Evolutionary conservation across 2,797 vertebrate species (phyloP).

Genomic region (Neopelma chrysocephalum): DNA sequence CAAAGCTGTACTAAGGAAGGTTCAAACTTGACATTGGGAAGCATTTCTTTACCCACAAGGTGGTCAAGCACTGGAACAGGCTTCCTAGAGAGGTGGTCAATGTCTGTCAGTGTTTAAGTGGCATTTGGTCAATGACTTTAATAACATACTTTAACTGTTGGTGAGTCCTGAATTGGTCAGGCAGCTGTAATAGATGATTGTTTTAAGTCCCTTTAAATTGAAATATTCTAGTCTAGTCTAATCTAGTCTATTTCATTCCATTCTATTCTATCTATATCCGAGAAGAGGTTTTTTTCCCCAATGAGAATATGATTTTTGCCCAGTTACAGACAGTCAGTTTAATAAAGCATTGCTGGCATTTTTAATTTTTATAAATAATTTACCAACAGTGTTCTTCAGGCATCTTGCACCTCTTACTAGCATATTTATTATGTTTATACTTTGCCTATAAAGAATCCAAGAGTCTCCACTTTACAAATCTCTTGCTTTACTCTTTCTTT

Average conservation of each 20-base stretch:
- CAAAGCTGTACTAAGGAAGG: not conserved
- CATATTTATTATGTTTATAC: rapidly evolving
- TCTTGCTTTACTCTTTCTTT: not conserved
- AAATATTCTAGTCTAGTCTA: not conserved
- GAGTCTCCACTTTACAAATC: not conserved
- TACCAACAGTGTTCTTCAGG: not conserved
- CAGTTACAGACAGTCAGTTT: not conserved
- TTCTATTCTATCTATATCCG: not conserved
- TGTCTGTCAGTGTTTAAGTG: not conserved
- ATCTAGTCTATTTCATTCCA: not conserved
- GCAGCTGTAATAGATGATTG: not conserved
- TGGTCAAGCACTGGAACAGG: not conserved
- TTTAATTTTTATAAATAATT: not conserved
- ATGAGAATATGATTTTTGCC: not conserved
- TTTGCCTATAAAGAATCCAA: not conserved
- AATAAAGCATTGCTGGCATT: not conserved
- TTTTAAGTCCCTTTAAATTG: not conserved
- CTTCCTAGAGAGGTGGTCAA: not conserved
- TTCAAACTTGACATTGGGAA: not conserved
- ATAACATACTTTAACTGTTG: not conserved
- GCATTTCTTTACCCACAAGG: not conserved
- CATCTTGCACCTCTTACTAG: not conserved
- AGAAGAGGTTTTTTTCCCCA: not conserved
- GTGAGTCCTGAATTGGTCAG: not conserved
- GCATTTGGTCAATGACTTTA: not conserved